A percentile compares a stretch with the other conserved stretches of the same genome.
Conservation (phyloP, 1,140 invertebrate species). For the Caerostris extrusa region DNA sequence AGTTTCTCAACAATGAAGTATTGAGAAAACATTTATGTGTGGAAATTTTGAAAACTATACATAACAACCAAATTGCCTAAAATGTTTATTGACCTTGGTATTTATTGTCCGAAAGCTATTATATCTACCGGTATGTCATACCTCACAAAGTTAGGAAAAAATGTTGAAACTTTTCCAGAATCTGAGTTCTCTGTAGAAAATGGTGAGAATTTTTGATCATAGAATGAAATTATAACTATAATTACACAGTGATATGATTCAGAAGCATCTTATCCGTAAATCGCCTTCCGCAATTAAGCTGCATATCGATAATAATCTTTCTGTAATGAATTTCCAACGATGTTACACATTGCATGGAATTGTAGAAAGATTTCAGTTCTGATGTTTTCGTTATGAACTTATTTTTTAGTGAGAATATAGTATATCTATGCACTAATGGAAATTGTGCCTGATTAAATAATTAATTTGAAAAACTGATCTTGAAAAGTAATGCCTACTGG, state of each 20-base stretch:
- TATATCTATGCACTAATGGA: not conserved
- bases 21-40: not conserved
- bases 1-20: not conserved
- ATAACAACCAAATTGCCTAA: not conserved
- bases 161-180: not conserved
- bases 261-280: not conserved
- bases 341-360: not conserved
- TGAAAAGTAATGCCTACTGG: constrained; percentile 50
- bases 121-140: not conserved
- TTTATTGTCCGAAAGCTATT: not conserved
- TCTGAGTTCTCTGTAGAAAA: not conserved
- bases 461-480: not conserved
- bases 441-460: not conserved
- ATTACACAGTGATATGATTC: not conserved
- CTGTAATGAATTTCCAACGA: not conserved
- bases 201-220: not conserved
- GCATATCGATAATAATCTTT: not conserved
- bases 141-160: not conserved
- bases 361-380: not conserved
- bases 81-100: not conserved
- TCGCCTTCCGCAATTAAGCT: not conserved
- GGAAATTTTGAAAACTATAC: not conserved
- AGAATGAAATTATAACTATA: not conserved
- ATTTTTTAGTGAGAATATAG: not conserved
- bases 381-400: not conserved